These are phyloP conservation scores for Reticulitermes lucifugus DNA, from an alignment of 2,888 invertebrate genomes.

Conservation along the genomic window DNA sequence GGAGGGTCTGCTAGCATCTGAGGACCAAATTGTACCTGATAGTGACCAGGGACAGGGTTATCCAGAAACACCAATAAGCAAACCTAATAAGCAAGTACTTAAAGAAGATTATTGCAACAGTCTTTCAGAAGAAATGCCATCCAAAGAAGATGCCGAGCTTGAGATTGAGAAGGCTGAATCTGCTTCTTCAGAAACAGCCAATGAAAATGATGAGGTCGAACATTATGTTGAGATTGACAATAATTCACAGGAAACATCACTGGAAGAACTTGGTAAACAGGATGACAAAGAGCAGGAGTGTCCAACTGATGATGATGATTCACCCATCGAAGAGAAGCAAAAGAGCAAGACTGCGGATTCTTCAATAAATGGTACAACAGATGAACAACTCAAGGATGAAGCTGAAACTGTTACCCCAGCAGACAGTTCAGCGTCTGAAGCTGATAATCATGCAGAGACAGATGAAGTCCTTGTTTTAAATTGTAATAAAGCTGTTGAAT, in stretches of 20 bases:
- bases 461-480: slow-evolving; percentile 46
- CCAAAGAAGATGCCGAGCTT: neutral
- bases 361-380: neutral
- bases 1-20: slow-evolving; percentile 22
- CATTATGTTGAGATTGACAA: slow-evolving; percentile 6
- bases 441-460: neutral
- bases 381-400: neutral
- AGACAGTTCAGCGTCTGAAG: neutral
- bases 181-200: neutral
- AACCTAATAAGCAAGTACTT: slow-evolving; percentile 8
- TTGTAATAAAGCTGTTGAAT: slow-evolving; percentile 41
- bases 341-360: neutral
- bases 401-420: neutral
- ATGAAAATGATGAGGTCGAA: neutral
- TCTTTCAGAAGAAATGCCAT: slow-evolving; percentile 5
- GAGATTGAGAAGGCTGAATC: neutral
- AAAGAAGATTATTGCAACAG: neutral
- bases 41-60: slow-evolving; percentile 30
- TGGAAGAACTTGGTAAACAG: neutral
- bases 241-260: neutral
- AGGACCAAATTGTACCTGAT: slow-evolving; percentile 43
- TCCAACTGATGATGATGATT: neutral
- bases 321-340: neutral
- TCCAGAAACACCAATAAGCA: neutral
- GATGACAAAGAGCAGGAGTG: neutral